These are phyloP conservation scores for Antrozous pallidus DNA, from an alignment of 2,797 vertebrate genomes.

Conservation along the genomic window DNA sequence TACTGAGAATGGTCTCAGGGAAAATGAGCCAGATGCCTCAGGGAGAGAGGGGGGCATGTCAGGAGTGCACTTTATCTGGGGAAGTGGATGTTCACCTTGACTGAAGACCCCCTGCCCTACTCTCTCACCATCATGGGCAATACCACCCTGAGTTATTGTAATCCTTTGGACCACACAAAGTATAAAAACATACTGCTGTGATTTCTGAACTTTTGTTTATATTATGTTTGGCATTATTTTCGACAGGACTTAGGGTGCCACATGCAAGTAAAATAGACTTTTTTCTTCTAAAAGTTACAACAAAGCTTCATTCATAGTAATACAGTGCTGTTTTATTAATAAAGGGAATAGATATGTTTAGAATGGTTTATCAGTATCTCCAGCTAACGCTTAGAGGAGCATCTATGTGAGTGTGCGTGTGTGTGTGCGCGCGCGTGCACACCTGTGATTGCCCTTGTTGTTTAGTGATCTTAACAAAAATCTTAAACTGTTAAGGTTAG, in stretches of 20 bases:
- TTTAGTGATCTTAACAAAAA: not conserved
- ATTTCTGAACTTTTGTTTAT: not conserved
- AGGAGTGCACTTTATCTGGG: too few relatives aligned
- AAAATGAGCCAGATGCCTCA: not conserved
- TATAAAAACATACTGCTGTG: not conserved
- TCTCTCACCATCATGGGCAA: not conserved
- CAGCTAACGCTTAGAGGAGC: not conserved
- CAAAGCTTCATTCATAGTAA: not conserved
- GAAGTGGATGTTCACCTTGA: not conserved
- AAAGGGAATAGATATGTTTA: not conserved
- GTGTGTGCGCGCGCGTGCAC: too few relatives aligned
- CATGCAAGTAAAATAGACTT: not conserved
- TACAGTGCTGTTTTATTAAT: not conserved
- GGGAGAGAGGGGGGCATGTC: not conserved
- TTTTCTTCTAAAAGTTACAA: not conserved
- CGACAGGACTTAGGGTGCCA: not conserved
- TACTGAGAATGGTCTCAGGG: not conserved
- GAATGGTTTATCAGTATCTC: not conserved
- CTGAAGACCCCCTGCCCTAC: not conserved
- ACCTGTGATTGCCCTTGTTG: not conserved
- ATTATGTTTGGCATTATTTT: not conserved
- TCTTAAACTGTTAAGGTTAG: not conserved
- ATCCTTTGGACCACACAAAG: not conserved
- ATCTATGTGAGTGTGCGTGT: not conserved
- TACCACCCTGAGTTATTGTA: accelerated